Conservation (phyloP, 2,113 vertebrate species). For the Aptenodytes forsteri region DNA sequence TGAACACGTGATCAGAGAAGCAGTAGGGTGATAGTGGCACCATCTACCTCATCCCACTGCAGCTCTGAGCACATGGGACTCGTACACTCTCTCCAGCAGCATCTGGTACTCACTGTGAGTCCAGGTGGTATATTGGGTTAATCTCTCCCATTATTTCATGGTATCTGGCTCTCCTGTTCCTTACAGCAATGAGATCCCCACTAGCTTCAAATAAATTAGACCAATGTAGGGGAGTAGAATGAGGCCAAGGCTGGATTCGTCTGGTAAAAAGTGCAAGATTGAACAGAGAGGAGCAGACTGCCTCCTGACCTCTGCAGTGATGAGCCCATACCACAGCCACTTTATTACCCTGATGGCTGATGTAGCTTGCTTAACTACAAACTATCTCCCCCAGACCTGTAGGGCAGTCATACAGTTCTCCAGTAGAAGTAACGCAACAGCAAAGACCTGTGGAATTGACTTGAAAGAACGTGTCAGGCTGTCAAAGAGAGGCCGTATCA, state of each 20-base stretch:
- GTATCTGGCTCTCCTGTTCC: background rate
- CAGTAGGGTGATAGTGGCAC: background rate
- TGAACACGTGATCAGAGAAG: background rate
- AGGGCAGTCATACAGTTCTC: background rate
- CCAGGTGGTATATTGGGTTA: fast-evolving
- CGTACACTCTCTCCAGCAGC: background rate
- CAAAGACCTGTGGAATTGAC: background rate
- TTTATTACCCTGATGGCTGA: background rate
- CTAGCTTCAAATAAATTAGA: background rate
- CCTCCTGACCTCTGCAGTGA: background rate
- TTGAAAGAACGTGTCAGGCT: background rate
- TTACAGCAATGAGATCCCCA: background rate
- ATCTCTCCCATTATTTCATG: background rate
- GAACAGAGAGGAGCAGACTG: background rate
- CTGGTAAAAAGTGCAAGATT: background rate
- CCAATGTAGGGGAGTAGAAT: background rate
- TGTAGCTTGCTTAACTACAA: background rate
- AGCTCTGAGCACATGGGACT: background rate
- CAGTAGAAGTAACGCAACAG: background rate
- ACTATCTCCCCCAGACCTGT: background rate
- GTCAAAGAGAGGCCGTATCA: background rate
- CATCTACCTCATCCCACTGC: background rate
- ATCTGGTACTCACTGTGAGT: background rate
- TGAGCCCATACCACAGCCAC: background rate
- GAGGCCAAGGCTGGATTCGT: background rate